Conservation (phyloP, 2,113 vertebrate species). For the Meleagris gallopavo region DNA sequence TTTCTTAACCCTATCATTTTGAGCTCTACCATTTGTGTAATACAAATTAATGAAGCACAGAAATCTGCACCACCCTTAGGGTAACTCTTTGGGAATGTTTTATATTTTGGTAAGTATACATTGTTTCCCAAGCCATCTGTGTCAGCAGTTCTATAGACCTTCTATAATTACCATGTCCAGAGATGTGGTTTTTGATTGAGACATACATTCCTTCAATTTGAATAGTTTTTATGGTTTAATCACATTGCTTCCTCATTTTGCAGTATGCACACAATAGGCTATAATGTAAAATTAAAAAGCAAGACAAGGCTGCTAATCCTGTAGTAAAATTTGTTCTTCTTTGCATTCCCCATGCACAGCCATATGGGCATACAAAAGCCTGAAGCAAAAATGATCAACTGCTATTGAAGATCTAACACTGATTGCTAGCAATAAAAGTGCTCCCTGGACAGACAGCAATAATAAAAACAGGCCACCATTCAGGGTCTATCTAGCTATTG, state of each 20-base stretch:
- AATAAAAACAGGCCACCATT: constrained; percentile 55
- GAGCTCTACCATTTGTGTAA: background rate
- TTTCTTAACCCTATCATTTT: constrained; percentile 27
- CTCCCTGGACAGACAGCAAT: constrained; percentile 49
- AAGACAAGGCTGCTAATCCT: background rate
- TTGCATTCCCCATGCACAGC: constrained; percentile 14
- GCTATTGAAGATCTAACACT: constrained; percentile 61
- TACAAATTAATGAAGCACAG: background rate
- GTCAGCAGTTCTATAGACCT: background rate
- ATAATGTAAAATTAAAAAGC: constrained; percentile 33
- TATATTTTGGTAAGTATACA: background rate
- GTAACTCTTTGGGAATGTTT: background rate
- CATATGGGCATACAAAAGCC: constrained; percentile 64
- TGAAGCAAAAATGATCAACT: constrained; percentile 63
- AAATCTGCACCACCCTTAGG: background rate
- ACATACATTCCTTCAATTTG: background rate
- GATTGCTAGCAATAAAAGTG: constrained; percentile 67
- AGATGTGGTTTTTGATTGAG: background rate
- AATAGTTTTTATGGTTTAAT: constrained; percentile 17
- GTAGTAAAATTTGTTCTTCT: constrained; percentile 38
- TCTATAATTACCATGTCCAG: background rate
- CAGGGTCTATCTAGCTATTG: constrained; percentile 30
- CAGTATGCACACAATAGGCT: background rate
- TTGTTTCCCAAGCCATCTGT: background rate
- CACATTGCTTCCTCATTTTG: constrained; percentile 19